Percentiles rank a stretch among this genome's conserved stretches.
These are phyloP conservation scores for Spea bombifrons DNA, from an alignment of 2,113 vertebrate genomes.

Conservation along the genomic window DNA sequence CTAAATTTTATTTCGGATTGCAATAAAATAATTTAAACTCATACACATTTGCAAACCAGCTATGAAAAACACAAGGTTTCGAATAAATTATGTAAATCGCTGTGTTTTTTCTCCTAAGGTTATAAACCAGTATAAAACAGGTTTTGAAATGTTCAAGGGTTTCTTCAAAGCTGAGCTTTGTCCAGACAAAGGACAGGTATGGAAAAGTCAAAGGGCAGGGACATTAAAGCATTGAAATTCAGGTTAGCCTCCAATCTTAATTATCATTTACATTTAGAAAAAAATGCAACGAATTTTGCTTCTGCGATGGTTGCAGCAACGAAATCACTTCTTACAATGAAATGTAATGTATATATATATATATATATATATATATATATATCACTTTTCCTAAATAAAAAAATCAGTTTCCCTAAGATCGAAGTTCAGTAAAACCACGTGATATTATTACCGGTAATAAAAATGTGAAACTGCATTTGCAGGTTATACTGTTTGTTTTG, in stretches of 20 bases:
- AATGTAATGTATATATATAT: no score
- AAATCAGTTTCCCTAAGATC: no score
- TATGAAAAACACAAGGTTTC: not conserved
- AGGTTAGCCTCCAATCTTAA: not conserved
- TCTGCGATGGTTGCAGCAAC: not conserved
- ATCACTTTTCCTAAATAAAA: no score
- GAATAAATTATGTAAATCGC: slow-evolving; percentile 26
- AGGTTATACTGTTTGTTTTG: no score
- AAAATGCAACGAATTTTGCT: not conserved
- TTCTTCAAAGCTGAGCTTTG: slow-evolving; percentile 15
- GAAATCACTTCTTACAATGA: no score
- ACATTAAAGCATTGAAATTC: not conserved
- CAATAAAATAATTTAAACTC: not conserved
- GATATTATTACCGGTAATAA: no score
- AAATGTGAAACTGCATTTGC: no score
- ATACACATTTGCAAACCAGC: not conserved
- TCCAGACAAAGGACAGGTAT: slow-evolving; percentile 13
- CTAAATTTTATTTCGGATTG: not conserved
- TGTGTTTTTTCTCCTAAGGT: slow-evolving; percentile 5
- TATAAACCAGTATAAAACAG: slow-evolving; percentile 30
- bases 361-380: no score
- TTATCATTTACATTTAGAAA: not conserved
- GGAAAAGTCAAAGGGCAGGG: not conserved
- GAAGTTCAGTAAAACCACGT: no score
- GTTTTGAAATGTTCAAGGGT: slow-evolving; percentile 23